Evolutionary conservation across 2,888 invertebrate species (phyloP), one percentile per base, ranked within the genome.

Genomic region (Exocentrus adspersus): DNA sequence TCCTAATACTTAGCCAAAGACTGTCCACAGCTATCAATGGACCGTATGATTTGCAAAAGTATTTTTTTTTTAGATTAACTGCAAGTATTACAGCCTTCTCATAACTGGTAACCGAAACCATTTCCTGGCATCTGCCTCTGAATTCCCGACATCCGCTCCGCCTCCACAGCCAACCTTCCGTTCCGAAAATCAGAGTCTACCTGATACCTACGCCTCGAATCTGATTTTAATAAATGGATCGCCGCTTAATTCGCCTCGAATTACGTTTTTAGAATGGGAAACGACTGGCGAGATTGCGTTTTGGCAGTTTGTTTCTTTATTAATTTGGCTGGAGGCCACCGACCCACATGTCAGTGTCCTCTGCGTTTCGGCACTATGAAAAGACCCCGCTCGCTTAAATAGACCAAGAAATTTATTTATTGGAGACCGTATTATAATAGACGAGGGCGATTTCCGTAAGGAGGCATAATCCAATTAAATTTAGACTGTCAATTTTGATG

Each of bases 331-430:
- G 5, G 37, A 37, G 37, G 37, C 2, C 37, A 37, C 37, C 12
- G 37, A 37, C 37, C 37, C 37, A 37, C 37, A 37, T n/a, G 37
- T 37, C 37, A 37, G 9, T 37, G 37, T 37, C 37, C 37, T 37
- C 37, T 37, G 37, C 37, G 37, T 12, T 2, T 37, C 4, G n/a
- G 14, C 37, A 37, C 37, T 14, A 37, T 14, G n/a, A n/a, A 37
- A 37, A 14, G 37, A 37, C 37, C 12, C 37, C n/a, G n/a, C n/a
- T n/a, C n/a, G 12, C 12, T 37, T 37, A 10, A 30, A 30, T 30
- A 30, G n/a, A 30, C 3, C 4, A n/a, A 37, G 37, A 37, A 37
- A 37, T 37, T n/a, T 32, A 37, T 37, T n/a, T 32, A 37, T 37
- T 37, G 14, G 37, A 14, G n/a, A 37, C 12, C 37, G 37, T 37